Percentiles rank a stretch among this genome's conserved stretches.
phyloP scores from a whole-genome alignment of 2,113 vertebrate genomes.

The Sinocyclocheilus maitianheensis region DNA sequence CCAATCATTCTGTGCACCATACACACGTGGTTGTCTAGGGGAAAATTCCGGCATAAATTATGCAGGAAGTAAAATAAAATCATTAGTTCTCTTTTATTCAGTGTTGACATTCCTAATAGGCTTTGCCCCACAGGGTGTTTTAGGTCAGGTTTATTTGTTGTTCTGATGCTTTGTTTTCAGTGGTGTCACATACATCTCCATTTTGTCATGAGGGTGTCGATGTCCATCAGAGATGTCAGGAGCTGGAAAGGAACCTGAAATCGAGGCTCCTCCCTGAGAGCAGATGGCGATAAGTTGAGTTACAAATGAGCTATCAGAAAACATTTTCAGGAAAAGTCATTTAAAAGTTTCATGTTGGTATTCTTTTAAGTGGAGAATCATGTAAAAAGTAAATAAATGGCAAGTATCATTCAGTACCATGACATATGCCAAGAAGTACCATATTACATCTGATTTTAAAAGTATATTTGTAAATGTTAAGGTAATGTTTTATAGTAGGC shows the following conservation, averaged over 20 bases:
- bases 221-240: slow-evolving; percentile 91
- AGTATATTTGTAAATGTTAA: background rate
- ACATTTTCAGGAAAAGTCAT: background rate
- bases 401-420: too few species aligned
- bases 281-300: background rate
- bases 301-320: background rate
- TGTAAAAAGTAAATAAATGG: background rate
- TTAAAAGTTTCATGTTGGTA: background rate
- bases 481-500: background rate
- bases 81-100: background rate
- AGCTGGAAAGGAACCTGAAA: slow-evolving; percentile 98
- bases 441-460: background rate
- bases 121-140: background rate
- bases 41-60: background rate
- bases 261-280: slow-evolving; percentile 88
- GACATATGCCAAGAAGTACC: background rate
- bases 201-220: slow-evolving; percentile 93
- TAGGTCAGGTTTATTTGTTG: background rate
- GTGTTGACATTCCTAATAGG: background rate
- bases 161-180: background rate
- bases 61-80: background rate
- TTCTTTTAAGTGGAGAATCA: background rate
- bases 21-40: slow-evolving; percentile 92
- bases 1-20: slow-evolving; percentile 98
- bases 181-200: slow-evolving; percentile 89